phyloP scores from a whole-genome alignment of 2,888 invertebrate species.

The Lasioglossum malachurum region DNA sequence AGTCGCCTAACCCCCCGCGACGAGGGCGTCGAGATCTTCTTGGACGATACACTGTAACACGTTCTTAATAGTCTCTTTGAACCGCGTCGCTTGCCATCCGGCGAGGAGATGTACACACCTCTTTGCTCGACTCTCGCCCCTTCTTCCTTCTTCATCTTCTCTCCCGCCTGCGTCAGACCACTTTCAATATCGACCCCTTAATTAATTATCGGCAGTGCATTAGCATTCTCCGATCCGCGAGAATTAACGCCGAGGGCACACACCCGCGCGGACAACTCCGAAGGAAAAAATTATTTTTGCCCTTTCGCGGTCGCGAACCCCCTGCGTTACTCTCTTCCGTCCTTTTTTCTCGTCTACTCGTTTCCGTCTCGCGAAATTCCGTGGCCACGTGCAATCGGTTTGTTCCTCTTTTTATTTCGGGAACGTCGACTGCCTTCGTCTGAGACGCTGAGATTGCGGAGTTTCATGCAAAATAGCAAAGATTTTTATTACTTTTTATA shows the following conservation, averaged over 20 bases:
- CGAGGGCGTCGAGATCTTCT: conserved; percentile 66
- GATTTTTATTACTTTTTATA: not conserved
- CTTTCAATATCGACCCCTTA: conserved; percentile 76
- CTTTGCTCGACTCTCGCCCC: conserved; percentile 69
- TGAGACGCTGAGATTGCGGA: not conserved
- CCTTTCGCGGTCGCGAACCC: not conserved
- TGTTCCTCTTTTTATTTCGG: not conserved
- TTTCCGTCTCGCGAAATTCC: not conserved
- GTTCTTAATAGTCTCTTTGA: conserved; percentile 75
- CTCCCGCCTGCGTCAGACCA: conserved; percentile 73
- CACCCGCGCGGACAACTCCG: conserved; percentile 11
- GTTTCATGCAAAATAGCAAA: not conserved
- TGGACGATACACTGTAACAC: conserved; percentile 70
- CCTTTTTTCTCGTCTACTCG: not conserved
- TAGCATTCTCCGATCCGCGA: conserved; percentile 61
- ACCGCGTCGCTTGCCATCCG: conserved; percentile 70
- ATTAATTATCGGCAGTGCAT: conserved; percentile 76
- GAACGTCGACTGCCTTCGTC: not conserved
- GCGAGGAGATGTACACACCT: conserved; percentile 70
- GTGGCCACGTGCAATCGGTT: not conserved
- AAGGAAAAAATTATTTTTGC: conserved; percentile 41
- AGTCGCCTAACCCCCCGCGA: conserved; percentile 31
- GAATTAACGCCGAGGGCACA: conserved; percentile 36
- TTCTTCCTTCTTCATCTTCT: conserved; percentile 66
- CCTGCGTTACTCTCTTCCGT: not conserved